Base-by-base conservation (phyloP, 2,797 vertebrate genomes). In the Tolypeutes matacus region DNA sequence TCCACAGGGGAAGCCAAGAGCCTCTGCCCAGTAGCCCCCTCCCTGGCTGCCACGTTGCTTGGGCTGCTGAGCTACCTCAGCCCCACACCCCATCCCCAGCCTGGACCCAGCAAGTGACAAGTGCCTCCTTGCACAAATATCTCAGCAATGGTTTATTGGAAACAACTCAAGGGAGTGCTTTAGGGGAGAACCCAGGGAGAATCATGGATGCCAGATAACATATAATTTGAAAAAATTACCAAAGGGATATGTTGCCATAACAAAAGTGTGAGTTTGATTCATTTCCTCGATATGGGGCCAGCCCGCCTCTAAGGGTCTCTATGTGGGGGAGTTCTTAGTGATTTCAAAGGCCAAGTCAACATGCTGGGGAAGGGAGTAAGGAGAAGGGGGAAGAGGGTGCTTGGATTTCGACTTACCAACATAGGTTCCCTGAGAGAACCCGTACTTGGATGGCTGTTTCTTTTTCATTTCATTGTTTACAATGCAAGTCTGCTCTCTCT, bases 341-440 rank as follows among this genome's bases (percentile, higher is more conserved):
- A 89, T 73, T 60, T 77, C 72, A 81, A 93, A 96, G 77, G 23
- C 62, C 51, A 64, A 90, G 65, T 53, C 65, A 64, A 67, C 39
- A 34, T 9, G 7, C 0, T 20, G n/a, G 49, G 78, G 34, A 64
- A 4, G 39, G 67, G 29, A 70, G 21, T 7, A 75, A 25, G n/a
- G n/a, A 39, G 49, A 69, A 5, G 27, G 25, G 11, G n/a, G 23
- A 53, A 31, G 17, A 2, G 1, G 31, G 13, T 53, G 72, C 56
- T 81, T 76, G 25, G 42, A 83, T 46, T 72, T 89, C 49, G 39
- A 72, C 36, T 31, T 53, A n/a, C 27, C 82, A 94, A 58, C 42
- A 2, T 15, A 39, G n/a, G 4, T 10, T 89, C 62, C 39, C 42
- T 0, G 18, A 27, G 27, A 86, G 84, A 91, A 84, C 25, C 64